Percentiles rank a stretch among this genome's conserved stretches.
phyloP scores from a whole-genome alignment of 1,140 invertebrate species.

The Drosophila sproati region DNA sequence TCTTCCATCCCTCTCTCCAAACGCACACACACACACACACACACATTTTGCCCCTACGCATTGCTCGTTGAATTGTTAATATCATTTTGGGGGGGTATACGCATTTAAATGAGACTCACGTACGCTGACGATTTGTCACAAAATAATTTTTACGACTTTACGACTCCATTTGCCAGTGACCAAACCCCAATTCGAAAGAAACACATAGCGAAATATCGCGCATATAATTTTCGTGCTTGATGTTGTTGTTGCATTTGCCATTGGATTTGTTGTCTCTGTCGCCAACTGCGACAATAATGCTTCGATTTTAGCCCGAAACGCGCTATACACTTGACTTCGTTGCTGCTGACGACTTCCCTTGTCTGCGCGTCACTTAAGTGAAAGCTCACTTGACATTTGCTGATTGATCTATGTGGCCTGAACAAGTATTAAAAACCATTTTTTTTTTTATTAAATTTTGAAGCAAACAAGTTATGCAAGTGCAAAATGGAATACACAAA shows the following conservation, averaged over 20 bases:
- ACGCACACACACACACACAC: neutral
- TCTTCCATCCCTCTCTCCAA: neutral
- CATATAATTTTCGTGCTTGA: conserved; percentile 61
- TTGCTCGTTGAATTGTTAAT: conserved; percentile 77
- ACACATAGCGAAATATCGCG: conserved; percentile 6
- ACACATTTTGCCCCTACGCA: conserved; percentile 16
- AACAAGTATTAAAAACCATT: neutral
- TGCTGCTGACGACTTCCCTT: conserved; percentile 39
- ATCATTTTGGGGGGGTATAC: conserved; percentile 67
- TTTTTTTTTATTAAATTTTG: too few relatives aligned
- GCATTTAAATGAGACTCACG: conserved; percentile 84
- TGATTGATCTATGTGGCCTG: conserved; percentile 18
- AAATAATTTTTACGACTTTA: conserved; percentile 85
- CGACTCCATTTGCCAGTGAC: conserved; percentile 76
- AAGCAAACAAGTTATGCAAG: too few relatives aligned
- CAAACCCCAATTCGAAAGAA: conserved; percentile 34
- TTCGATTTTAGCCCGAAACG: conserved; percentile 66
- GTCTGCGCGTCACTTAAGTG: conserved; percentile 25
- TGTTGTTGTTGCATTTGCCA: conserved; percentile 19
- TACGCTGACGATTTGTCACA: conserved; percentile 84
- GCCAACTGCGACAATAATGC: conserved; percentile 56
- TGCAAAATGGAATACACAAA: too few relatives aligned
- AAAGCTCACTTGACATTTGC: conserved; percentile 48
- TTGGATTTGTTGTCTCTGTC: conserved; percentile 4
- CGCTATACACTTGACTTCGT: conserved; percentile 47